These are phyloP conservation scores for Pampusana beccarii DNA, from an alignment of 2,113 vertebrate species.

Conservation along the genomic window DNA sequence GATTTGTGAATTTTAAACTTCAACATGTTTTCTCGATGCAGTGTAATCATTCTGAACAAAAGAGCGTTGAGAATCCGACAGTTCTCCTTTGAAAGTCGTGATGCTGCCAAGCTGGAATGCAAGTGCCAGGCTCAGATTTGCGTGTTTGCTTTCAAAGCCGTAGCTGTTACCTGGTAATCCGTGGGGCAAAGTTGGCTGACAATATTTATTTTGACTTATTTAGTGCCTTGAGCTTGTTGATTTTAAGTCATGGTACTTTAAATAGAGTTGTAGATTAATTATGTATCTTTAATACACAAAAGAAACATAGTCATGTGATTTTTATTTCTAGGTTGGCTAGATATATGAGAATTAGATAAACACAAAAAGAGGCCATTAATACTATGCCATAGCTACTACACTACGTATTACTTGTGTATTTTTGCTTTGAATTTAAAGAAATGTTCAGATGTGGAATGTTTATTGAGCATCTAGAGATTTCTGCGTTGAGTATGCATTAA, in stretches of 20 bases:
- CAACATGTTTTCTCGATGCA: neutral
- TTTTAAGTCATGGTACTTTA: neutral
- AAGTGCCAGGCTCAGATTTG: neutral
- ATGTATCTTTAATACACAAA: neutral
- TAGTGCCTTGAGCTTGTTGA: neutral
- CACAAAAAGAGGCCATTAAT: neutral
- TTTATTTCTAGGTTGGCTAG: neutral
- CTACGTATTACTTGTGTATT: neutral
- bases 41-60: neutral
- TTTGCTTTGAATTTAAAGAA: neutral
- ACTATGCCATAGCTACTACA: neutral
- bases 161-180: neutral
- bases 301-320: neutral
- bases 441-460: neutral
- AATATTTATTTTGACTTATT: neutral
- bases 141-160: rapidly evolving
- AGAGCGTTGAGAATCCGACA: rapidly evolving
- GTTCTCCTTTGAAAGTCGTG: neutral
- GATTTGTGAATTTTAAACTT: neutral
- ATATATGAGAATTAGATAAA: neutral
- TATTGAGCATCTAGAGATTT: neutral
- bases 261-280: neutral
- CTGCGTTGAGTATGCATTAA: neutral
- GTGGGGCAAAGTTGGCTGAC: neutral
- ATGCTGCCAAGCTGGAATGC: neutral